Base-by-base conservation (phyloP, 2,113 vertebrate species). In the Sturnira hondurensis region DNA sequence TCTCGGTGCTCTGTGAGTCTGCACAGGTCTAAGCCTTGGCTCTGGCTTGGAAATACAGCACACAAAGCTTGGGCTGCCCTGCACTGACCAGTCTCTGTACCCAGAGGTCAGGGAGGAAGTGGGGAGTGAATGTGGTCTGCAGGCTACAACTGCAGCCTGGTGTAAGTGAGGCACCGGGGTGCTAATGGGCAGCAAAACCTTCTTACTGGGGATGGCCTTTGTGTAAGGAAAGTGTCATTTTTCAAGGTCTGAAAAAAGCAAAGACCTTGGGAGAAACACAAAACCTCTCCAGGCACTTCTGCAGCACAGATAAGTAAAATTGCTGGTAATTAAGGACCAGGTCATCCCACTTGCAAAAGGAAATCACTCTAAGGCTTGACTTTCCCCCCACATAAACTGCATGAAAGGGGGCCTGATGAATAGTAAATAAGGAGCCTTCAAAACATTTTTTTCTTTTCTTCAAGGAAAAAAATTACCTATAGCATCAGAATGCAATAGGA, bases 191-290 rank as follows among this genome's bases (percentile, higher is more conserved):
- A 82, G 47, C 8, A 4, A 31, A 54, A 76, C 41, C 58, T 93
- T 92, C 70, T n/a, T 9, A 65, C 33, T 92, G 12, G 71, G 52
- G 95, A 77, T 28, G 70, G 76, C 24, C 11, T 95, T 76, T 88
- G 61, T 94, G 70, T 1, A 56, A 56, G 1, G 3, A 11, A 24
- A 83, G 45, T 15, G 41, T 50, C 43, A 92, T 70, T 68, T 94
- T 78, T 76, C 20, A 7, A 43, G 65, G 38, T 33, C 84, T 73
- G 74, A 36, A 38, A 78, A 76, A 71, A 63, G 20, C 67, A 92
- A 76, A 95, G 31, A n/a, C 22, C 50, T 56, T 82, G 54, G n/a
- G 71, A 92, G 61, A 70, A 74, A 93, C 88, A 76, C 28, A 88
- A 93, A 81, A 70, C 76, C n/a, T 77, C 77, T 33, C 10, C 28